These are phyloP conservation scores for Papilio dardanus DNA, from an alignment of 1,140 invertebrate species.

Conservation along the genomic window DNA sequence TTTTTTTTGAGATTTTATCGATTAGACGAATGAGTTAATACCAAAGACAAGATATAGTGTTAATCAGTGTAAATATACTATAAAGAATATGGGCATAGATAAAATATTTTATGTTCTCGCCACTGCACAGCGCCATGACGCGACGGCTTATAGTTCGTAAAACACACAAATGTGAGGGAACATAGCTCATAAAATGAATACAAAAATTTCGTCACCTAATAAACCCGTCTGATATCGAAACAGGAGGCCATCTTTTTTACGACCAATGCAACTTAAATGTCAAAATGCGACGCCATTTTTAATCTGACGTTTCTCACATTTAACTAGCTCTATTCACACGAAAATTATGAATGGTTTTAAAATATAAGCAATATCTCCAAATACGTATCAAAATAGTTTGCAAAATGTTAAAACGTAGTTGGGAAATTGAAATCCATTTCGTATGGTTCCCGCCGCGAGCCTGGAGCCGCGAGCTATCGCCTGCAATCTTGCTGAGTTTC, in stretches of 20 bases:
- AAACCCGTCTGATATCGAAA: constrained; percentile 27
- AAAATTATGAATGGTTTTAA: neutral
- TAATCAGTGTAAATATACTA: constrained; percentile 22
- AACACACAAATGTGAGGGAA: constrained; percentile 31
- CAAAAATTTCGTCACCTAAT: constrained; percentile 24
- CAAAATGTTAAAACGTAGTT: constrained; percentile 16
- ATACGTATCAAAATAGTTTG: constrained; percentile 12
- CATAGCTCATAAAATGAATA: constrained; percentile 20
- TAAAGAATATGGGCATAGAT: constrained; percentile 6
- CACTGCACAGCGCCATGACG: neutral
- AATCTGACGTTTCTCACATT: neutral
- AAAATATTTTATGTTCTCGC: constrained; percentile 26
- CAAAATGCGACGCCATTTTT: neutral
- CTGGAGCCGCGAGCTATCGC: neutral
- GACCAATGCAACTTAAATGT: neutral
- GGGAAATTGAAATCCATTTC: constrained; percentile 11
- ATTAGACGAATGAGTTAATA: neutral
- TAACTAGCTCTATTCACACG: neutral
- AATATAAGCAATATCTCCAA: neutral
- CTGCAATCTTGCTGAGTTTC: neutral
- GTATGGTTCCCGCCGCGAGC: neutral
- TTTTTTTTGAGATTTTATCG: too few species aligned
- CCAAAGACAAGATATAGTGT: constrained; percentile 9
- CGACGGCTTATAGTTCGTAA: constrained; percentile 5
- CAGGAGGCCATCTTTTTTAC: neutral